Evolutionary conservation across 2,113 vertebrate genomes (phyloP).

Genomic region (Lanius ludovicianus): DNA sequence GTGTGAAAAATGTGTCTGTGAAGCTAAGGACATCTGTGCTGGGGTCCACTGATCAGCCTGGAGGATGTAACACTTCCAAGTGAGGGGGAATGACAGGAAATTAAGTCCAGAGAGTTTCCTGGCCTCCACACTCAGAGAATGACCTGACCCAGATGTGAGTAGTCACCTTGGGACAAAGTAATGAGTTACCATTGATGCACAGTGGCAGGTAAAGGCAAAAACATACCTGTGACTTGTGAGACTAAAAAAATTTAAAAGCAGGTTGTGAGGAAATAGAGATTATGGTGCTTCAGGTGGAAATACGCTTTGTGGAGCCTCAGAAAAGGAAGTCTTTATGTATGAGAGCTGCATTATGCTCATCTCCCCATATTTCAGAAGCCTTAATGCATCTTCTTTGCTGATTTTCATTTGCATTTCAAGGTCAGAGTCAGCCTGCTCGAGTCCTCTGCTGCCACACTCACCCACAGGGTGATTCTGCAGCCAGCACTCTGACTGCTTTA

Average conservation of each 20-base stretch:
- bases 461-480: neutral
- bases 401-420: neutral
- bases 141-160: neutral
- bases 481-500: neutral
- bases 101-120: neutral
- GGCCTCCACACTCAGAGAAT: neutral
- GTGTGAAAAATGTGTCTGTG: conserved; percentile 2
- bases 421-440: neutral
- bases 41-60: neutral
- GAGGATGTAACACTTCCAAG: neutral
- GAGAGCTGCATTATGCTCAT: neutral
- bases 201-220: neutral
- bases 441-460: neutral
- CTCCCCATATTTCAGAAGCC: neutral
- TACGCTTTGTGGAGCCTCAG: neutral
- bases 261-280: neutral
- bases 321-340: neutral
- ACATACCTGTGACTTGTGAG: neutral
- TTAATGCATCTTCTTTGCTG: neutral
- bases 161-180: neutral
- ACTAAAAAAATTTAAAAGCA: neutral
- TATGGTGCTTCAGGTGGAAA: neutral
- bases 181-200: neutral
- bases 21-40: neutral
- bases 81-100: conserved; percentile 20